phyloP scores from a whole-genome alignment of 2,113 vertebrate species.

The Mormyrus lacerda region DNA sequence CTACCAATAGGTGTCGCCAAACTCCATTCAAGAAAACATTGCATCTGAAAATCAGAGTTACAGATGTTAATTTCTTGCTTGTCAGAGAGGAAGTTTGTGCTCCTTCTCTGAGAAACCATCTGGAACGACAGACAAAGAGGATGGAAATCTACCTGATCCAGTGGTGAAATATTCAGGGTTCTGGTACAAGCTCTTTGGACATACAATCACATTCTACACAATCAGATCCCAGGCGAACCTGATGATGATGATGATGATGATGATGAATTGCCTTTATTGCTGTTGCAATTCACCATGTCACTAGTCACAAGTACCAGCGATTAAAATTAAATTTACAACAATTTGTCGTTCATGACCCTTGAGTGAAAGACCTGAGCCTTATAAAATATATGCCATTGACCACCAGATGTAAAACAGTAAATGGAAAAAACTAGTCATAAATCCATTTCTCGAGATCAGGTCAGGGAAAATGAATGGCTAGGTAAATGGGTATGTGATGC shows the following conservation, averaged over 20 bases:
- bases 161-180: neutral
- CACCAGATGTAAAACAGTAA: neutral
- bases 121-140: neutral
- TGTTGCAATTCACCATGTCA: no score
- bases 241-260: no score
- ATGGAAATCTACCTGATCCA: neutral
- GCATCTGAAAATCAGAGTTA: neutral
- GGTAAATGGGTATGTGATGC: neutral
- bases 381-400: neutral
- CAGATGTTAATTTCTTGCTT: neutral
- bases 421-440: neutral
- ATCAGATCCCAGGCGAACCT: neutral
- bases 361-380: neutral
- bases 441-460: neutral
- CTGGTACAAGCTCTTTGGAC: neutral
- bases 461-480: neutral
- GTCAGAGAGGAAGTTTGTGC: neutral
- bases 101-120: neutral
- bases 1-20: neutral
- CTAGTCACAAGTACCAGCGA: no score
- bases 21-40: neutral
- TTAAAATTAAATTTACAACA: neutral
- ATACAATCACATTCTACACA: neutral
- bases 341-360: neutral
- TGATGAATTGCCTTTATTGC: no score